These are phyloP conservation scores for Prolemur simus DNA, from an alignment of 2,113 vertebrate species.

Conservation along the genomic window DNA sequence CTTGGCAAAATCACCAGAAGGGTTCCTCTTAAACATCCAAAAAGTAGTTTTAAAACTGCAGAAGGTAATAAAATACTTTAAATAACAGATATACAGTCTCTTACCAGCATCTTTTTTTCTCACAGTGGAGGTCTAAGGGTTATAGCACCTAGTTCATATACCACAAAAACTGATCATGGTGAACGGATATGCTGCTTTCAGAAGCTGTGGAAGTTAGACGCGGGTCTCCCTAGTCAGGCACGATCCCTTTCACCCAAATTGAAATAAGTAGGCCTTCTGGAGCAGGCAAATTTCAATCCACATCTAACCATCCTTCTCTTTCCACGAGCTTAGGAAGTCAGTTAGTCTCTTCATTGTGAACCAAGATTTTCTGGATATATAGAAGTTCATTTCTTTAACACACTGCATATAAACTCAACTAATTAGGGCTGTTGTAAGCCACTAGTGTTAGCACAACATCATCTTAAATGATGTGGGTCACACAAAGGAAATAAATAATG, in stretches of 20 bases:
- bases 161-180: neutral
- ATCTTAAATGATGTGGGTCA: neutral
- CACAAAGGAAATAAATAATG: constrained; percentile 17
- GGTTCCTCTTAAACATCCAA: neutral
- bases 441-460: neutral
- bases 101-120: neutral
- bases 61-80: neutral
- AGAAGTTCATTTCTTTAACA: constrained; percentile 41
- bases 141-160: neutral
- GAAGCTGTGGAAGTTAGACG: constrained; percentile 2
- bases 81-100: neutral
- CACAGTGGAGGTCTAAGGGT: neutral
- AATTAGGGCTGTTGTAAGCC: neutral
- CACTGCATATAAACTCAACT: neutral
- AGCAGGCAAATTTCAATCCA: neutral
- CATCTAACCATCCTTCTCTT: neutral
- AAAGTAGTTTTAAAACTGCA: constrained; percentile 1
- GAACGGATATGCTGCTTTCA: neutral
- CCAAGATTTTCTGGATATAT: neutral
- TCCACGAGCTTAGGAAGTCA: neutral
- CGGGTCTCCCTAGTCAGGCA: neutral
- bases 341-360: neutral
- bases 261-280: neutral
- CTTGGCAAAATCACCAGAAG: neutral
- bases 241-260: neutral